phyloP scores from a whole-genome alignment of 2,797 vertebrate species.

The Microctenopoma steveboyesi region DNA sequence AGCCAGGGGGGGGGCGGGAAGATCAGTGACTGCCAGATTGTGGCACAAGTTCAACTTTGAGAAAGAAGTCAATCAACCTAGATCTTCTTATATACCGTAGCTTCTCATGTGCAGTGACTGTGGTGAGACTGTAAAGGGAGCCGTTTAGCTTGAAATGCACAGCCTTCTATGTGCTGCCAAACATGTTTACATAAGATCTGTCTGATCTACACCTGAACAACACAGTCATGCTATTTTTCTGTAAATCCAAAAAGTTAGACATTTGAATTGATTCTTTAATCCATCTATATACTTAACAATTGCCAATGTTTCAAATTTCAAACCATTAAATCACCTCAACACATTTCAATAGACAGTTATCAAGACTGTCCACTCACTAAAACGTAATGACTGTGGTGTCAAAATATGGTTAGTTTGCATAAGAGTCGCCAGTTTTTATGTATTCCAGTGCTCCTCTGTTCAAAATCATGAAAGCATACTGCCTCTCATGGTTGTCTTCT shows the following conservation, averaged over 20 bases:
- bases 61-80: background rate
- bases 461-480: conserved; percentile 22
- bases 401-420: conserved; percentile 5
- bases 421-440: background rate
- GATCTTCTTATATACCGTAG: background rate
- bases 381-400: conserved; percentile 12
- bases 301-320: background rate
- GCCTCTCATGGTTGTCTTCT: conserved; percentile 17
- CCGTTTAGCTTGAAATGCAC: background rate
- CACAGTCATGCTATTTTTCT: conserved; percentile 12
- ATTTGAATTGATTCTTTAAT: conserved; percentile 24
- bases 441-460: conserved; percentile 10
- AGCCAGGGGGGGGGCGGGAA: background rate
- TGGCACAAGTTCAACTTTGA: conserved; percentile 10
- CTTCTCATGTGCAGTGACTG: conserved; percentile 19
- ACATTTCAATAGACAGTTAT: conserved; percentile 9
- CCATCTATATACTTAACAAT: conserved; percentile 16
- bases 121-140: background rate
- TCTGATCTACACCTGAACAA: conserved; percentile 14
- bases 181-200: conserved; percentile 6
- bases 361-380: conserved; percentile 6
- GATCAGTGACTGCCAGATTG: background rate
- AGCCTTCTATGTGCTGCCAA: background rate
- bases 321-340: conserved; percentile 23
- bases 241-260: conserved; percentile 44